These are phyloP conservation scores for Agrilus planipennis DNA, from an alignment of 1,140 invertebrate genomes.

Conservation along the genomic window DNA sequence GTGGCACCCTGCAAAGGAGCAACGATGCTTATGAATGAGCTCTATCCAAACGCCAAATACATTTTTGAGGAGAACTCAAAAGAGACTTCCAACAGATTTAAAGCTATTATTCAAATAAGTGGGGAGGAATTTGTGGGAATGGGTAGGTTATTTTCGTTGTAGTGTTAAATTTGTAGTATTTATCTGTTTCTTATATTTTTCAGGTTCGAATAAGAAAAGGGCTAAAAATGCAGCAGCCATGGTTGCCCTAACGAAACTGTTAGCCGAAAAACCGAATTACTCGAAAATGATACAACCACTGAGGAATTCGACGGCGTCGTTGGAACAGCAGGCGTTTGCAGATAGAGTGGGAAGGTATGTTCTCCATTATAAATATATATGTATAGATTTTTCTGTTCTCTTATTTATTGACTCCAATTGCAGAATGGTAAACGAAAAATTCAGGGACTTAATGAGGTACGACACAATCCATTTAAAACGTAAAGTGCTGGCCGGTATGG, in stretches of 20 bases:
- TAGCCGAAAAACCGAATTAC: conserved; percentile 23
- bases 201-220: conserved; percentile 76
- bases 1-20: conserved; percentile 39
- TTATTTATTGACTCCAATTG: conserved; percentile 14
- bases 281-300: not conserved
- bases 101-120: conserved; percentile 67
- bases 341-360: conserved; percentile 61
- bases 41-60: conserved; percentile 69
- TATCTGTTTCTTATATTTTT: conserved; percentile 35
- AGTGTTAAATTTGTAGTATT: not conserved
- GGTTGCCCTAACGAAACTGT: conserved; percentile 61
- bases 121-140: conserved; percentile 68
- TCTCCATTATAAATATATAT: too few relatives aligned
- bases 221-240: conserved; percentile 80
- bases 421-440: conserved; percentile 69
- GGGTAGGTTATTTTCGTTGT: conserved; percentile 35
- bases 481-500: conserved; percentile 85
- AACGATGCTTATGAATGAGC: conserved; percentile 76
- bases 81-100: conserved; percentile 63
- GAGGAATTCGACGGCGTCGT: conserved; percentile 1
- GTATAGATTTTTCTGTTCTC: too few relatives aligned
- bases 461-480: conserved; percentile 63
- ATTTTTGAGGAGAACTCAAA: conserved; percentile 60
- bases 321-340: conserved; percentile 46
- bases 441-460: conserved; percentile 59